A percentile compares a stretch with the other conserved stretches of the same genome.
These are phyloP conservation scores for Cyprinodon tularosa DNA, from an alignment of 2,113 vertebrate genomes.

Conservation along the genomic window DNA sequence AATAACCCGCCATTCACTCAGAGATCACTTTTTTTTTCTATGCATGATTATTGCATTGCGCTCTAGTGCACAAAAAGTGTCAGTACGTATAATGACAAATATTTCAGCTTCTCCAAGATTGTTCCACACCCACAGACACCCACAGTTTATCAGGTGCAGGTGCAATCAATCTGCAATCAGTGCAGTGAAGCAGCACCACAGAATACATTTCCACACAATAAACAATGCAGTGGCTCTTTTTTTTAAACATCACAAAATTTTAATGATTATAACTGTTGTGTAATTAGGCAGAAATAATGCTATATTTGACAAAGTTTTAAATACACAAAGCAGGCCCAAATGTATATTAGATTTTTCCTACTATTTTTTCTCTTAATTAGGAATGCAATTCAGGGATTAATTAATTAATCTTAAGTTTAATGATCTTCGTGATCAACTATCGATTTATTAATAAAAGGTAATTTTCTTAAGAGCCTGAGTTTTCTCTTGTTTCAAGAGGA, in stretches of 20 bases:
- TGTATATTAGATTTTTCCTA: not conserved
- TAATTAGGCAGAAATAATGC: not conserved
- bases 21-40: not conserved
- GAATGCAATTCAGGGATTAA: too few relatives aligned
- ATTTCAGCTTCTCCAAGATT: not conserved
- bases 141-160: conserved; percentile 6
- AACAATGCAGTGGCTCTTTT: not conserved
- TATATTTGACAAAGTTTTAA: not conserved
- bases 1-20: conserved; percentile 6
- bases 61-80: conserved; percentile 10
- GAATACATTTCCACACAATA: conserved; percentile 6
- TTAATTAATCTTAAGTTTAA: too few relatives aligned
- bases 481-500: too few relatives aligned
- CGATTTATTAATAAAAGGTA: too few relatives aligned
- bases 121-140: conserved; percentile 9
- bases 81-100: not conserved
- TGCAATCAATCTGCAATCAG: conserved; percentile 21
- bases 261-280: not conserved
- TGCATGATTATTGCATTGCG: conserved; percentile 6
- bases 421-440: too few relatives aligned
- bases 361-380: too few relatives aligned
- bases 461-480: too few relatives aligned
- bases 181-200: not conserved
- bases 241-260: not conserved
- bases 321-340: not conserved